These are phyloP conservation scores for Scaptomyza flava DNA, from an alignment of 2,888 invertebrate species.

Conservation along the genomic window DNA sequence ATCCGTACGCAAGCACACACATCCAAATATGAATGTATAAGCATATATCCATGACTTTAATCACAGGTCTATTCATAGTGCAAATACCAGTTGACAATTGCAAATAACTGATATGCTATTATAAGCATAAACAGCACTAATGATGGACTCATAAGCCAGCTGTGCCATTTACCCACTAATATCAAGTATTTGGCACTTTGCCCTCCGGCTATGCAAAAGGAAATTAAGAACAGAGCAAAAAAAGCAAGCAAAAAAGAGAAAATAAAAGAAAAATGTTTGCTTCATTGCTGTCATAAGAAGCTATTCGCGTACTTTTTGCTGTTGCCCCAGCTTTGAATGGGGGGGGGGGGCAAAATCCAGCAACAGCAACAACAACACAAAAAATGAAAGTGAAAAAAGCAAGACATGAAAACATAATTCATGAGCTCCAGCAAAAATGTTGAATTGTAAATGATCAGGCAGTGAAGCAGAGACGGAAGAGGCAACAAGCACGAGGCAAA, in stretches of 20 bases:
- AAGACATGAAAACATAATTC: conserved; percentile 73
- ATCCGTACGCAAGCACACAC: background rate
- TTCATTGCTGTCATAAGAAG: conserved; percentile 63
- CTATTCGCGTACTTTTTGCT: conserved; percentile 67
- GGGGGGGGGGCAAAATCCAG: background rate
- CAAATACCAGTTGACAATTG: conserved; percentile 10
- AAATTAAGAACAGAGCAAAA: conserved; percentile 3
- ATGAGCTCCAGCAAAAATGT: conserved; percentile 62
- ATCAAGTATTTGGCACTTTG: conserved; percentile 25
- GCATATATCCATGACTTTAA: conserved; percentile 21
- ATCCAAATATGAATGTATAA: background rate
- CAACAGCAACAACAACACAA: conserved; percentile 21
- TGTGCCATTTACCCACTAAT: background rate
- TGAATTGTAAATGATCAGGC: conserved; percentile 75
- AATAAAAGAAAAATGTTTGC: conserved; percentile 22
- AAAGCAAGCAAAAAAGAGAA: background rate
- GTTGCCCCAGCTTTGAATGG: conserved; percentile 26
- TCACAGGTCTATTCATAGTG: conserved; percentile 32
- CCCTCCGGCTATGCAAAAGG: background rate
- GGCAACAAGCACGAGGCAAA: conserved; percentile 5
- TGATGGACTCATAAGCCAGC: background rate
- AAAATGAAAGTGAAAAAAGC: conserved; percentile 30
- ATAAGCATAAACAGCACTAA: conserved; percentile 10
- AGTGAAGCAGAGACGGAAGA: background rate
- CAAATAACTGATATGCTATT: conserved; percentile 21